Evolutionary conservation across 2,113 vertebrate genomes (phyloP).

Genomic region (Protomyctophum bolini): DNA sequence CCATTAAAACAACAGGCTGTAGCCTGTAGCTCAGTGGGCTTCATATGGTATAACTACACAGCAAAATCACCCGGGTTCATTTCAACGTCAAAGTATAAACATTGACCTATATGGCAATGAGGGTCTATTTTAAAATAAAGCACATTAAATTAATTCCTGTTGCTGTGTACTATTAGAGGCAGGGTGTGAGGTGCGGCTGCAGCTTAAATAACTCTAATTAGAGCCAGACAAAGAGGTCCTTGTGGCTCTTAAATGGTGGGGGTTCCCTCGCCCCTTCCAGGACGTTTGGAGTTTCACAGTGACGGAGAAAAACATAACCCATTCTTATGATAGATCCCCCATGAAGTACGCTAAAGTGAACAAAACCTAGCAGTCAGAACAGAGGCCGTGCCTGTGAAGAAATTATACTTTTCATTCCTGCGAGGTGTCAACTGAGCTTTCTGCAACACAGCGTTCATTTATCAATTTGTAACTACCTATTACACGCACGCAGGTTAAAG

Average conservation of each 20-base stretch:
- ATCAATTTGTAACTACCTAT: too few species aligned
- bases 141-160: too few species aligned
- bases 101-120: too few species aligned
- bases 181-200: conserved; percentile 34
- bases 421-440: conserved; percentile 49
- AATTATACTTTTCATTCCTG: conserved; percentile 59
- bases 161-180: conserved; percentile 4
- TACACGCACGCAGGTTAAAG: too few species aligned
- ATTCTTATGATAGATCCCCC: neutral
- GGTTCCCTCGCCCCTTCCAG: conserved; percentile 14
- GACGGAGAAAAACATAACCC: conserved; percentile 9
- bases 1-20: too few species aligned
- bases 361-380: conserved; percentile 4
- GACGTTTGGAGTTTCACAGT: neutral
- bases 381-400: conserved; percentile 48
- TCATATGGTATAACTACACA: too few species aligned
- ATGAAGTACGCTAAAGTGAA: conserved; percentile 16
- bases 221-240: conserved; percentile 59
- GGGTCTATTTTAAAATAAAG: too few species aligned
- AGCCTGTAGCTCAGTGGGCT: too few species aligned
- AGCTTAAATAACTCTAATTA: conserved; percentile 59
- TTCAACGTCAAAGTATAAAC: too few species aligned
- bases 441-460: too few species aligned
- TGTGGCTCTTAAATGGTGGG: conserved; percentile 41
- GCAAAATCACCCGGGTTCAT: too few species aligned